Evolutionary conservation across 2,113 vertebrate genomes (phyloP).

Genomic region (Spheniscus mendiculus): DNA sequence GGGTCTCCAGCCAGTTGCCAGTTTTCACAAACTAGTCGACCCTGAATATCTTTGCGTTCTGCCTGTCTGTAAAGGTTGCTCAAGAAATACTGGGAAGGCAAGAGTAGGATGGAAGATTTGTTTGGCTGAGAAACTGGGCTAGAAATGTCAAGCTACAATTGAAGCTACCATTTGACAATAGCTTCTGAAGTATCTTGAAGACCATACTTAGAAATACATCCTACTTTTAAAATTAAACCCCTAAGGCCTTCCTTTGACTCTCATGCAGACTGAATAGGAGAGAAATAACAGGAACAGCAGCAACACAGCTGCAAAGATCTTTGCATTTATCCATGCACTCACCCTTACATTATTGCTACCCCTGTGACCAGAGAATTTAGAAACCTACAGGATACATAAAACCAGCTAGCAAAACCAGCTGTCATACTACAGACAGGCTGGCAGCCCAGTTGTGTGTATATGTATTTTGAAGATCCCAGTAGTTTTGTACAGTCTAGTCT

Average conservation of each 20-base stretch:
- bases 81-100: neutral
- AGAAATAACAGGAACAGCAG: neutral
- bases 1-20: neutral
- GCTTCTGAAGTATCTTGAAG: neutral
- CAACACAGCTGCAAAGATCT: neutral
- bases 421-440: fast-evolving
- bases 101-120: neutral
- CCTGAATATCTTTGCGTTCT: neutral
- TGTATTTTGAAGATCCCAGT: neutral
- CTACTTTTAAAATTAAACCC: neutral
- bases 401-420: neutral
- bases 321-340: neutral
- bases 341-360: neutral
- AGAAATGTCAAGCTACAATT: neutral
- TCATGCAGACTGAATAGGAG: neutral
- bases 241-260: neutral
- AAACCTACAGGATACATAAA: neutral
- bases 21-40: neutral
- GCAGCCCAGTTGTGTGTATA: neutral
- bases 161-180: neutral
- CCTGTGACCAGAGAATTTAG: neutral
- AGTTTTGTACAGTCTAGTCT: neutral
- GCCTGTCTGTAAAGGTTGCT: neutral
- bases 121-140: neutral
- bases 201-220: neutral